Evolutionary conservation across 2,113 vertebrate species (phyloP), one percentile per base, ranked within the genome.

Genomic region (Phodopus roborovskii): DNA sequence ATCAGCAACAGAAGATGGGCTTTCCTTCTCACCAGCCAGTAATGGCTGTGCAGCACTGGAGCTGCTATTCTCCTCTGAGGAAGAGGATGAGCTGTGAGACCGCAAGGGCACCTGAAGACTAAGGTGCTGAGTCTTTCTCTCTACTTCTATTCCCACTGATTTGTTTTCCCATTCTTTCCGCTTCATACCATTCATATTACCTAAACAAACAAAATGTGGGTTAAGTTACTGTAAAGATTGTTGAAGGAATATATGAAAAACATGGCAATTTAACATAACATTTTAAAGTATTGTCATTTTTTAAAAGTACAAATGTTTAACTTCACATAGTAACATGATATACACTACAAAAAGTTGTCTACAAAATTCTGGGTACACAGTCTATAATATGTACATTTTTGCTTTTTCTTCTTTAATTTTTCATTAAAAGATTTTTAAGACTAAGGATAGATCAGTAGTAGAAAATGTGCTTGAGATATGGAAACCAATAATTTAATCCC

Each of bases 11-110:
- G 99, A 99, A 0, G 99, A 99, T 0, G 99, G 99, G 36, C 98
- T 99, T 95, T 99, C 99, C 97, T 99, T 99, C 94, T 99, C 99
- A 70, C 98, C 98, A 0, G 99, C 99, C 95, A 99, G 98, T 83
- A 99, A 98, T n/a, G 99, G 99, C 62, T 99, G 98, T 0, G 99
- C 99, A 39, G 99, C 99, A 66, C 99, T 99, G 53, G 99, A 99
- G 45, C 99, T 99, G 84, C 99, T 99, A 2, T 99, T 99, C 93
- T 99, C 99, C 90, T 99, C 99, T 0, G 99, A 99, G 50, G 99
- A 99, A 0, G 99, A 99, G 0, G 99, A 99, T 0, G 99, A 99
- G 97, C 99, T 99, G 77, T 99, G 99, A 84, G 99, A 99, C 60
- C 99, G 99, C 26, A 99, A 97, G 0, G 99, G 99, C 17, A 99